phyloP scores from a whole-genome alignment of 2,888 invertebrate genomes.

The Lasius platythorax region DNA sequence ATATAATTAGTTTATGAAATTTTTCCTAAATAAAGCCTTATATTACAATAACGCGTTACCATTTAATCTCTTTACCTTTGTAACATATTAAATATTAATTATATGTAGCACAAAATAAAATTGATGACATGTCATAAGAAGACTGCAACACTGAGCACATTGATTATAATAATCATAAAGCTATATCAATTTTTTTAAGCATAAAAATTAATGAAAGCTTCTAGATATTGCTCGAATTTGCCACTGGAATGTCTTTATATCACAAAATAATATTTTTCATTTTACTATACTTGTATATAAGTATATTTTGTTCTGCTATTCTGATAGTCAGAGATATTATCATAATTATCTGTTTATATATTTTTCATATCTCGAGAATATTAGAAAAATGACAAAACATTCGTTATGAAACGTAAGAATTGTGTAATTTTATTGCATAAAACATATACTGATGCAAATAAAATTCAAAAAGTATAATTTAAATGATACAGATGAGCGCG shows the following conservation, averaged over 20 bases:
- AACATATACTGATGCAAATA: neutral
- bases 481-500: neutral
- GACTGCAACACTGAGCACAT: neutral
- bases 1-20: neutral
- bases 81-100: slow-evolving; percentile 1
- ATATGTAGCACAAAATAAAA: slow-evolving; percentile 7
- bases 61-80: neutral
- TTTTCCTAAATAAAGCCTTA: neutral
- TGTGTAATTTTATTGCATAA: neutral
- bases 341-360: neutral
- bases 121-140: neutral
- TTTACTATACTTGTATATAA: neutral
- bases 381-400: slow-evolving; percentile 23
- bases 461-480: slow-evolving; percentile 11
- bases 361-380: neutral
- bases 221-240: neutral
- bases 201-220: slow-evolving; percentile 15
- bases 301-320: neutral
- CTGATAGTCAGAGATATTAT: neutral
- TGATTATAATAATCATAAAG: neutral
- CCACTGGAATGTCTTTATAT: slow-evolving; percentile 31
- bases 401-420: neutral
- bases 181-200: neutral
- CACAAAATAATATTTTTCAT: slow-evolving; percentile 24
- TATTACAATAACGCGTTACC: neutral